Evolutionary conservation across 2,888 invertebrate genomes (phyloP), one percentile per base, ranked within the genome.

Genomic region (Panopea generosa): DNA sequence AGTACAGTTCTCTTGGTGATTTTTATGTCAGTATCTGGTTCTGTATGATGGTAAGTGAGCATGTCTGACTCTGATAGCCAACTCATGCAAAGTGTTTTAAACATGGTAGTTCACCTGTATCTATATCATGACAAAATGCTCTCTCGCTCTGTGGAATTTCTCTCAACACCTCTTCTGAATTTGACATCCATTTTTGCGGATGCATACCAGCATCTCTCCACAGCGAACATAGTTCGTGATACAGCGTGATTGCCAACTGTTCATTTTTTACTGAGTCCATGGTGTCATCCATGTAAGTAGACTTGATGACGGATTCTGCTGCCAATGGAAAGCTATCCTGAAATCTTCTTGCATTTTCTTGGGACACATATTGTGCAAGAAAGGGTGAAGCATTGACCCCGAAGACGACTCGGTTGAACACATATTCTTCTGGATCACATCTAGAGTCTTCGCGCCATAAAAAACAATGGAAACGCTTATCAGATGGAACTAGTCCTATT

Each of bases 261-360:
- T 66, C 63, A 49, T 4, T 59, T 3, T 11, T 2, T 11, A 74
- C 59, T 20, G 81, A 81, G 9, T 74, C 68, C 70, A 77, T 45
- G 20, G 29, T 45, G 50, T 77, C 74, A 33, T 77, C 78, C 52
- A 77, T 66, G 33, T 77, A 77, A 9, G 71, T 67, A 4, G 60
- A 71, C 20, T 72, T 66, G 9, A 72, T 14, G 9, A 76, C 62
- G 16, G 74, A 59, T 33, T 69, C 69, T 22, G 67, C 53, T 27
- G 72, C 68, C 27, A 52, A 7, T 22, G 70, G n/a, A n/a, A n/a
- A n/a, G n/a, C n/a, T n/a, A n/a, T n/a, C n/a, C n/a, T n/a, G n/a
- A n/a, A n/a, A n/a, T n/a, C n/a, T n/a, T n/a, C n/a, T n/a, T n/a
- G n/a, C n/a, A n/a, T n/a, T n/a, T n/a, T n/a, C n/a, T n/a, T 43